Conservation (phyloP, 2,888 invertebrate genomes). For the Itoplectis maculator region DNA sequence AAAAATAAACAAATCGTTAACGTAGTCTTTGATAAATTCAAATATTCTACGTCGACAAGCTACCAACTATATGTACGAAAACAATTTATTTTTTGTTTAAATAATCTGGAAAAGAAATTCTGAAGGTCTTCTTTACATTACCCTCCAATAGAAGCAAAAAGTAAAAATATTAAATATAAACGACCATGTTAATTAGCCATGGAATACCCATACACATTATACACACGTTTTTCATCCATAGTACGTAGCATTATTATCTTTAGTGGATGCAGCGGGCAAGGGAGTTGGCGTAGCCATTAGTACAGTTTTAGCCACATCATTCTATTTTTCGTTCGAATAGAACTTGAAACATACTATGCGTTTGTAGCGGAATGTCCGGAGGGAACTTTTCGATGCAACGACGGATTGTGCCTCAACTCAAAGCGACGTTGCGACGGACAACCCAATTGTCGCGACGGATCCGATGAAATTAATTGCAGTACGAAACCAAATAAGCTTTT, state of each 20-base stretch:
- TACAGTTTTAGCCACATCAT: conserved; percentile 39
- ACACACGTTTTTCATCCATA: too few relatives aligned
- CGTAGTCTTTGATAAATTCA: too few relatives aligned
- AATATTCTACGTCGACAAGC: too few relatives aligned
- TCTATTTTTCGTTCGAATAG: conserved; percentile 29
- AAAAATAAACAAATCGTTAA: too few relatives aligned
- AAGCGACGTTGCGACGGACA: conserved; percentile 87
- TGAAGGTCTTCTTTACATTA: too few relatives aligned
- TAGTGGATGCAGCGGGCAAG: conserved; percentile 55
- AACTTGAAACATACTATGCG: conserved; percentile 46
- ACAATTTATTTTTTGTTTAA: too few relatives aligned
- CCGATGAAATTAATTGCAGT: conserved; percentile 88
- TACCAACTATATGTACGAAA: too few relatives aligned
- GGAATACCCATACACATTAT: too few relatives aligned
- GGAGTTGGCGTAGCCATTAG: conserved; percentile 35
- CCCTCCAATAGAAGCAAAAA: too few relatives aligned
- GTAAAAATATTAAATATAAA: too few relatives aligned
- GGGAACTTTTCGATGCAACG: conserved; percentile 86
- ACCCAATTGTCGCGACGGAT: conserved; percentile 86
- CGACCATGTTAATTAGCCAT: too few relatives aligned
- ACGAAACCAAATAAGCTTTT: conserved; percentile 70
- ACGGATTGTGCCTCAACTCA: conserved; percentile 86
- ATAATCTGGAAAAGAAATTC: too few relatives aligned
- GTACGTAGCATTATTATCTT: background rate
- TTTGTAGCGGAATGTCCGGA: conserved; percentile 79